Evolutionary conservation across 2,797 vertebrate species (phyloP).

Genomic region (Semaprochilodus insignis): DNA sequence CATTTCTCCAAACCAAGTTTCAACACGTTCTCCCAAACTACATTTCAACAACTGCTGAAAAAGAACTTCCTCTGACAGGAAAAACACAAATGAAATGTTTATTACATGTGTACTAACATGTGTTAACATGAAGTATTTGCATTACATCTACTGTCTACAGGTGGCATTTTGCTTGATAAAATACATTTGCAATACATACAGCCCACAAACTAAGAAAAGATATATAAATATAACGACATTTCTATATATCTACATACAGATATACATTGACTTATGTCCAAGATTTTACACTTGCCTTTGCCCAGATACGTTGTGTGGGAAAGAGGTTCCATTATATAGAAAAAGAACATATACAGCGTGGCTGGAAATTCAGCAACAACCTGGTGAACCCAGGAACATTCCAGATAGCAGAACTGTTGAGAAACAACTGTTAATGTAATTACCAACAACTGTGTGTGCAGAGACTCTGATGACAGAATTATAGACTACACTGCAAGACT

Average conservation of each 20-base stretch:
- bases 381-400: not conserved
- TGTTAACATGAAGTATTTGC: not conserved
- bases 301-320: not conserved
- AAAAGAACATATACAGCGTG: slow-evolving; percentile 19
- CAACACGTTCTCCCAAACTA: slow-evolving; percentile 21
- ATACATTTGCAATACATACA: not conserved
- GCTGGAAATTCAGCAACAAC: slow-evolving; percentile 16
- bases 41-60: not conserved
- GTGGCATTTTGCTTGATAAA: not conserved
- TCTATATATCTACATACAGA: not conserved
- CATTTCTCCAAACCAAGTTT: slow-evolving; percentile 35
- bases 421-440: slow-evolving; percentile 32
- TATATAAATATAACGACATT: not conserved
- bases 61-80: not conserved
- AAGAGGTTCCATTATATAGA: slow-evolving; percentile 12
- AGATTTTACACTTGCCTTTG: not conserved
- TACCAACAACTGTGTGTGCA: not conserved
- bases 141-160: not conserved
- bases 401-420: not conserved
- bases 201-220: not conserved
- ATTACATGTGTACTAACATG: not conserved
- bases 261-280: not conserved
- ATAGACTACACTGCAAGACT: slow-evolving; percentile 35
- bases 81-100: not conserved
- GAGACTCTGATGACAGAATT: slow-evolving; percentile 32